These are phyloP conservation scores for Chloroclystis v-ata DNA, from an alignment of 2,888 invertebrate genomes.

Conservation along the genomic window DNA sequence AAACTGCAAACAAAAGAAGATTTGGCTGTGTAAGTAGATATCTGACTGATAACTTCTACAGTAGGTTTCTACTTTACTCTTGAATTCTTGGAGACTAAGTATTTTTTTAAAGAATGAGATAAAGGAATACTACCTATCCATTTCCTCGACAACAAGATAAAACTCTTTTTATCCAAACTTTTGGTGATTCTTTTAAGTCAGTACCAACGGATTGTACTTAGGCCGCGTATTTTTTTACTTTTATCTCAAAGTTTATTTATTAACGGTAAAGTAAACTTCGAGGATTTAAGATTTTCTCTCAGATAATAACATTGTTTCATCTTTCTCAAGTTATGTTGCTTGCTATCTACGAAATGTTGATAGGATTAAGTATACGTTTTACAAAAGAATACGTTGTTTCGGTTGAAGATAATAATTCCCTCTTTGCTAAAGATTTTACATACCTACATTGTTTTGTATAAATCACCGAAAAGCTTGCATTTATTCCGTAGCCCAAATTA, in stretches of 20 bases:
- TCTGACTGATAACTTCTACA: slow-evolving; percentile 67
- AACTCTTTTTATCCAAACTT: slow-evolving; percentile 38
- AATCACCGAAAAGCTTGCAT: slow-evolving; percentile 66
- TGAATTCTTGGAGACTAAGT: slow-evolving; percentile 48
- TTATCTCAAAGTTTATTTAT: slow-evolving; percentile 29
- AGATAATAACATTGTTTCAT: slow-evolving; percentile 1
- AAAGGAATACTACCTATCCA: slow-evolving; percentile 47
- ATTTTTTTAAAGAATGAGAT: slow-evolving; percentile 52
- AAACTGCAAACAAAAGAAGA: slow-evolving; percentile 67
- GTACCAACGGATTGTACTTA: slow-evolving; percentile 23
- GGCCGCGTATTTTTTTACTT: slow-evolving; percentile 17
- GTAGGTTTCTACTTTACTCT: slow-evolving; percentile 56
- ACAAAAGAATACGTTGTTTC: slow-evolving; percentile 12
- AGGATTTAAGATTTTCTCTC: background rate
- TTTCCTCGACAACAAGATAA: slow-evolving; percentile 46
- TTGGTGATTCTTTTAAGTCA: slow-evolving; percentile 37
- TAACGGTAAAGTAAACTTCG: slow-evolving; percentile 18
- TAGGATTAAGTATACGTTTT: slow-evolving; percentile 1
- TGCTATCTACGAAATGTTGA: slow-evolving; percentile 4
- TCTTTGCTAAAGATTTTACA: slow-evolving; percentile 45
- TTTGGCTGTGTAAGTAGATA: slow-evolving; percentile 64
- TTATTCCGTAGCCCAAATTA: slow-evolving; percentile 69
- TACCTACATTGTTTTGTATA: slow-evolving; percentile 54
- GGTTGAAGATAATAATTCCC: slow-evolving; percentile 30
- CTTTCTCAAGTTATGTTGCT: background rate